Evolutionary conservation across 1,140 invertebrate species (phyloP), one percentile per base, ranked within the genome.

Genomic region (Heliconius eleuchia): DNA sequence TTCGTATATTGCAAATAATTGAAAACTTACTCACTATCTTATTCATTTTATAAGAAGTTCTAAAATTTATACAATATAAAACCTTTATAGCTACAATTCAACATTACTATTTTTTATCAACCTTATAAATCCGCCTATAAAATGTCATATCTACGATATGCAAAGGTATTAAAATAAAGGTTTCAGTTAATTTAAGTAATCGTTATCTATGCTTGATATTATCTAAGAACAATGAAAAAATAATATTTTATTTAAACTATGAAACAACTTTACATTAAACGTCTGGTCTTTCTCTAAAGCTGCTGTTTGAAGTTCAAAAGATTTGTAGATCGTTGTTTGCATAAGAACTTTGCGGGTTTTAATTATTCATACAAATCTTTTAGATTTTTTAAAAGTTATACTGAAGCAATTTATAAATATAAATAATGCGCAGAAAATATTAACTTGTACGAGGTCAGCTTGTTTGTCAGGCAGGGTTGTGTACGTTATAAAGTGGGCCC

Each of bases 401-500:
- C 4, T 60, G 3, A 27, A 60, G n/a, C n/a, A n/a, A 60, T 60
- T 3, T 55, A 55, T n/a, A 46, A 60, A 60, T 74, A 74, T 74
- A 74, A 74, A 3, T 8, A 46, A 74, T 55, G 57, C 23, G 57
- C 19, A 11, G 23, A 60, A 60, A n/a, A 60, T 9, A 60, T 60
- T 23, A 60, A n/a, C 7, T 27, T 27, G 3, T 30, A 66, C 46
- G 11, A 42, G 37, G 37, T 73, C 19, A 37, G 71, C 71, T 46
- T 46, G 37, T 39, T 50, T 39, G 39, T 39, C 37, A 73, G 39
- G 39, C 11, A 11, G 39, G 19, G 71, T 39, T 73, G 72, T 46
- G 72, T 66, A 66, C 27, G 27, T 66, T 66, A 66, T 66, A 16
- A 66, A 66, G 60, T 76, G 37, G n/a, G 27, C 5, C 75, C 37